A percentile compares a stretch with the other conserved stretches of the same genome.
These are phyloP conservation scores for Mythimna impura DNA, from an alignment of 2,888 invertebrate species.

Conservation along the genomic window DNA sequence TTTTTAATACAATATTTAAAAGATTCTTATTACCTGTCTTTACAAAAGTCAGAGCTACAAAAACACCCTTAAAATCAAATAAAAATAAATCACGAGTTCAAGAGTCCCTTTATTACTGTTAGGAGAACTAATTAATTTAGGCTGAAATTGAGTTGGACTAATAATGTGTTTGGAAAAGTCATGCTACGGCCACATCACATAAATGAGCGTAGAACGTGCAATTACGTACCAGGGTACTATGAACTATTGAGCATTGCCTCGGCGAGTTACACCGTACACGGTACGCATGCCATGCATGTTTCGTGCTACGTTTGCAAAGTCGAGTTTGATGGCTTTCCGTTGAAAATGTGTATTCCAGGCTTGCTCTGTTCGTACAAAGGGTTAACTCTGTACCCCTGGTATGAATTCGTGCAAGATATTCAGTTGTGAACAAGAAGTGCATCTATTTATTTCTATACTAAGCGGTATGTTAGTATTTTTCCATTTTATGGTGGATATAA, in stretches of 20 bases:
- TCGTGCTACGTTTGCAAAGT: slow-evolving; percentile 2
- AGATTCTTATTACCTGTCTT: not conserved
- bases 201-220: slow-evolving; percentile 27
- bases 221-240: slow-evolving; percentile 27
- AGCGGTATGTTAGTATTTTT: not conserved
- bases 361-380: not conserved
- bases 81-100: not conserved
- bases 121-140: not conserved
- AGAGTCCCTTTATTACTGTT: not conserved
- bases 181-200: slow-evolving; percentile 9
- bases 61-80: not conserved
- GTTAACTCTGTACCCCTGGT: not conserved
- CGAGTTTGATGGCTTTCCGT: not conserved
- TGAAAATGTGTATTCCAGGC: not conserved
- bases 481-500: not conserved
- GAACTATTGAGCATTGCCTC: slow-evolving; percentile 21
- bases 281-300: slow-evolving; percentile 12
- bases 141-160: not conserved
- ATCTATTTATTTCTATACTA: not conserved
- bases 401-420: not conserved
- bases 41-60: not conserved
- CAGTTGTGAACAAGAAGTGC: not conserved
- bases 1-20: not conserved
- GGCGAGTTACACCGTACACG: slow-evolving; percentile 11
- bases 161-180: not conserved